A percentile compares a stretch with the other conserved stretches of the same genome.
Conservation (phyloP, 2,888 invertebrate genomes). For the Cremastobaeus sp. region DNA sequence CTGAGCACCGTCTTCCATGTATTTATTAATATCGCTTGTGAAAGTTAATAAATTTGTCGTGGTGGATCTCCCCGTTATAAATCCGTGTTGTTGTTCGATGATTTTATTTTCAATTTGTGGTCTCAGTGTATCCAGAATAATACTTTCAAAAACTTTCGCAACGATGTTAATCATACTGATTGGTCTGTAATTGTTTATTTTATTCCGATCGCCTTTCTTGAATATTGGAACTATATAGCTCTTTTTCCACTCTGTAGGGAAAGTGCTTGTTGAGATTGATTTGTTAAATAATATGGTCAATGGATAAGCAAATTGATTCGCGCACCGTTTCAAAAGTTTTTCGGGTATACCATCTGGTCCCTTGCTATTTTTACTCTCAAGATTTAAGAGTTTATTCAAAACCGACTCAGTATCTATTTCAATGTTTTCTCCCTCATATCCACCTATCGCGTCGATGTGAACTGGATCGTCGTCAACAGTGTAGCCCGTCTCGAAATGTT, state of each 20-base stretch:
- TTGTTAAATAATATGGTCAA: conserved; percentile 10
- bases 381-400: no score
- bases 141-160: conserved; percentile 20
- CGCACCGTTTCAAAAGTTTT: conserved; percentile 13
- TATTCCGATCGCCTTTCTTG: conserved; percentile 2
- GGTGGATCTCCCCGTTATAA: conserved; percentile 4
- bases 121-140: conserved; percentile 7
- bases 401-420: no score
- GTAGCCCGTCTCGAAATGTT: no score
- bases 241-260: conserved; percentile 12
- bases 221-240: conserved; percentile 25
- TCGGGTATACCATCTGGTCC: no score
- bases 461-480: no score
- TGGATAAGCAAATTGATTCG: neutral
- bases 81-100: conserved; percentile 22
- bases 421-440: no score
- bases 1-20: neutral
- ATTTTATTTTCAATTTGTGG: conserved; percentile 3
- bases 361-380: no score
- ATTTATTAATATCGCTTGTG: neutral
- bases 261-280: neutral
- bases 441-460: no score
- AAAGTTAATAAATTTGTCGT: neutral
- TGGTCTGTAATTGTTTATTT: conserved; percentile 25
- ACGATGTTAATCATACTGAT: conserved; percentile 10